Percentiles rank a stretch among this genome's conserved stretches.
phyloP scores from a whole-genome alignment of 2,888 invertebrate genomes.

The Corbicula japonica region DNA sequence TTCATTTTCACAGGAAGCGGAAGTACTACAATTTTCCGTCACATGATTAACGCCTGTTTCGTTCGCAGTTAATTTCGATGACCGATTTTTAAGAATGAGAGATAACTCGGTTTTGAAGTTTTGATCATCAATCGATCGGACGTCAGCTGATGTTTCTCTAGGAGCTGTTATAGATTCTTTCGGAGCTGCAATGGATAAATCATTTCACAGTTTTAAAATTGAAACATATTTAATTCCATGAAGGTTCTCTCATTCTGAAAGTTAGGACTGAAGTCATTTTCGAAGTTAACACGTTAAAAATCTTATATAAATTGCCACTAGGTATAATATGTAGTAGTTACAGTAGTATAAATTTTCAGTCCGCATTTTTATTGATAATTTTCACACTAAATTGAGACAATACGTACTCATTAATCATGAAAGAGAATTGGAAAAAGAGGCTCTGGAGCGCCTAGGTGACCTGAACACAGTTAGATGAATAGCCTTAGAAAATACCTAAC shows the following conservation, averaged over 20 bases:
- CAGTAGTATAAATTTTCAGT: background rate
- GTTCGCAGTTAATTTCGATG: constrained; percentile 7
- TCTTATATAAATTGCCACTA: background rate
- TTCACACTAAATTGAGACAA: no score
- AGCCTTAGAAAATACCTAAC: background rate
- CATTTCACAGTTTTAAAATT: background rate
- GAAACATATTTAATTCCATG: background rate
- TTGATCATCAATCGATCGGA: constrained; percentile 9
- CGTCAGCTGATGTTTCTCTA: background rate
- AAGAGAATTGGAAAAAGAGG: background rate
- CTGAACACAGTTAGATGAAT: background rate
- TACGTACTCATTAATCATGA: background rate
- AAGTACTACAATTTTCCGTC: background rate
- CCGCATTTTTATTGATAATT: no score
- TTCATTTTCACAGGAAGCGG: background rate
- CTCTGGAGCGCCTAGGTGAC: background rate
- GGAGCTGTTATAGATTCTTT: background rate
- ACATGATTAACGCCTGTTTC: constrained; percentile 8
- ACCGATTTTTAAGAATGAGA: constrained; percentile 11
- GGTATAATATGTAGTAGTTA: background rate
- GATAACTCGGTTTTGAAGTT: constrained; percentile 31
- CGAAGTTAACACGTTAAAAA: background rate
- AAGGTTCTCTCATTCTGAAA: background rate
- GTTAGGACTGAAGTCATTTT: background rate
- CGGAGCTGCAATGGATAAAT: background rate